Percentiles rank a stretch among this genome's conserved stretches.
phyloP scores from a whole-genome alignment of 2,113 vertebrate genomes.

The Gymnocephalus cernua region DNA sequence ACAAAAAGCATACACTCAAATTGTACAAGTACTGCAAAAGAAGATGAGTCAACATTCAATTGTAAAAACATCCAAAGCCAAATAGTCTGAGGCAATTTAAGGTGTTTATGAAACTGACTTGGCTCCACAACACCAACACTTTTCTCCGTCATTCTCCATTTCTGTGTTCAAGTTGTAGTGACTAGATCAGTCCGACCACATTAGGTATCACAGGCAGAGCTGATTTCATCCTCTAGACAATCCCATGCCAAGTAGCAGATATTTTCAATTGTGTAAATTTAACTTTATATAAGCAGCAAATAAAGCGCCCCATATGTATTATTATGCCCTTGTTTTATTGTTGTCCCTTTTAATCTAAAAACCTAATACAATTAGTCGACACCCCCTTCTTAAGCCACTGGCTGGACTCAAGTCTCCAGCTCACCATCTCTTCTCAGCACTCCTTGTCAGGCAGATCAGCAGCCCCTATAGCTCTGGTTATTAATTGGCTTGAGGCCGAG shows the following conservation, averaged over 20 bases:
- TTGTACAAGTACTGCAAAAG: not conserved
- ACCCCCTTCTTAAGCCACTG: conserved; percentile 38
- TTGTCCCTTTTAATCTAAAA: conserved; percentile 53
- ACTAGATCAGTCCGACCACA: not conserved
- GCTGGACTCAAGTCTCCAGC: conserved; percentile 33
- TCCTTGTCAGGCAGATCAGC: conserved; percentile 33
- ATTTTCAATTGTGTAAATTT: not conserved
- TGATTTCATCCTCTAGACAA: no score
- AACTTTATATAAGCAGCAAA: not conserved
- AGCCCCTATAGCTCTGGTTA: conserved; percentile 30
- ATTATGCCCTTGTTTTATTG: conserved; percentile 45
- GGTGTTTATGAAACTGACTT: not conserved
- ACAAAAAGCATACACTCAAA: not conserved
- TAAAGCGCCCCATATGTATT: conserved; percentile 8
- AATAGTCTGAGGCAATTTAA: not conserved
- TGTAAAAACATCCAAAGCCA: not conserved
- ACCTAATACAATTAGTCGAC: conserved; percentile 62
- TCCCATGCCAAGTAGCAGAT: not conserved
- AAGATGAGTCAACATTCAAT: not conserved
- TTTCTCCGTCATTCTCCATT: not conserved
- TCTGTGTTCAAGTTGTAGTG: not conserved
- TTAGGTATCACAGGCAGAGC: not conserved
- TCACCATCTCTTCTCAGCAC: conserved; percentile 32
- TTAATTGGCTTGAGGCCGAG: conserved; percentile 18
- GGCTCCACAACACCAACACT: not conserved